Base-by-base conservation (phyloP, 2,113 vertebrate species). In the Heterotis niloticus region DNA sequence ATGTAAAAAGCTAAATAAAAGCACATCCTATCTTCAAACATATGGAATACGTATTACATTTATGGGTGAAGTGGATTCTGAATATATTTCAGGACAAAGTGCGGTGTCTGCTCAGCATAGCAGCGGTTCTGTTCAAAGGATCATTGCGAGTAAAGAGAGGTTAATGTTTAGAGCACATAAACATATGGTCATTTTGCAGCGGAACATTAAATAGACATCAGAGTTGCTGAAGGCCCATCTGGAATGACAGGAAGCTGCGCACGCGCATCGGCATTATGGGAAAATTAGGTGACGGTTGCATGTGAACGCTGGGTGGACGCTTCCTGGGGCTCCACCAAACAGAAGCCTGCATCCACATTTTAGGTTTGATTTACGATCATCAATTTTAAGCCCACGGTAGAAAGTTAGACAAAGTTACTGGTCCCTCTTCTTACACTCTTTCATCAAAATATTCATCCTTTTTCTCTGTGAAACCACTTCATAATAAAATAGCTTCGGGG, bases 151-250 rank as follows among this genome's bases (percentile, higher is more conserved):
- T 5, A 13, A 14, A 18, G 72, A 65, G 59, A 77, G 62, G 71
- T 57, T 17, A 59, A 29, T 52, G 69, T 59, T 44, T 1, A 70
- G 84, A 87, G 86, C 23, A 80, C 76, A 86, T 86, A 85, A 89
- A 84, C 89, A 90, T 84, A 90, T 90, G 89, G 82, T 82, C 84
- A 81, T 80, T 88, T 84, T 83, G 80, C 81, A 82, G 83, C 70
- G 74, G 85, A 86, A 85, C 85, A 86, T 88, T 87, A 87, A 87
- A 87, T 85, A 86, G 86, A 90, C 87, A 87, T 87, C 86, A 90
- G 83, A 88, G 85, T 87, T 86, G 84, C 83, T 88, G 83, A 80
- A 82, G 84, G 85, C 86, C 88, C 87, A 89, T 88, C 83, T 88
- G 87, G 86, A 88, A 78, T 82, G 85, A 82, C 86, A 90, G 87